Conservation (phyloP, 2,113 vertebrate genomes). For the Penelope pileata region DNA sequence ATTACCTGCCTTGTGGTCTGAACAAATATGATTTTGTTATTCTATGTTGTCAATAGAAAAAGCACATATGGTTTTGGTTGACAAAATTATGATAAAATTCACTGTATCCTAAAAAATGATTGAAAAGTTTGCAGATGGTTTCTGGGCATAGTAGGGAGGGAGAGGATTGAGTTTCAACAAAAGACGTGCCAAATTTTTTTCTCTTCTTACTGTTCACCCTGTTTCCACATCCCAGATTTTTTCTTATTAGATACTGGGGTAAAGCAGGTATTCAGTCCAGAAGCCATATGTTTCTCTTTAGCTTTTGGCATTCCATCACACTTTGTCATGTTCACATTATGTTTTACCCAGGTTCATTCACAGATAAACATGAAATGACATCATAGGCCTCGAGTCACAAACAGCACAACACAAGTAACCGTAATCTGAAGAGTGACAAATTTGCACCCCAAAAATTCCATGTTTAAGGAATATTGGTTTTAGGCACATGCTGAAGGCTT, state of each 20-base stretch:
- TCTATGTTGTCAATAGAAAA: slow-evolving; percentile 76
- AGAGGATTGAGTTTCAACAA: slow-evolving; percentile 77
- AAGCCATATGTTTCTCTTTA: slow-evolving; percentile 78
- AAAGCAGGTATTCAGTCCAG: slow-evolving; percentile 51
- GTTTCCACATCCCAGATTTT: slow-evolving; percentile 63
- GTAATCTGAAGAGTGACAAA: not conserved
- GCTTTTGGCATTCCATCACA: slow-evolving; percentile 65
- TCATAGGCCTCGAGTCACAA: slow-evolving; percentile 65
- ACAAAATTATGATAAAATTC: slow-evolving; percentile 84
- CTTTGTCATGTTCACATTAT: slow-evolving; percentile 56
- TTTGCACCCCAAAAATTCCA: not conserved
- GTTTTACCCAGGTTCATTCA: slow-evolving; percentile 29
- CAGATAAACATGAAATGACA: slow-evolving; percentile 52
- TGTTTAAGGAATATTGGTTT: not conserved
- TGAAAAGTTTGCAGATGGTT: slow-evolving; percentile 82
- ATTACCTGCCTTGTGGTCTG: slow-evolving; percentile 79
- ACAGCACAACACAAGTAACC: slow-evolving; percentile 15
- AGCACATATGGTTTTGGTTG: slow-evolving; percentile 82
- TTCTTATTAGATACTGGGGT: slow-evolving; percentile 71
- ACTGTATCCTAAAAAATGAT: slow-evolving; percentile 81
- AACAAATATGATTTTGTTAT: slow-evolving; percentile 82
- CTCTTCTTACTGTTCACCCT: slow-evolving; percentile 68
- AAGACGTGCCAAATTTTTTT: slow-evolving; percentile 75
- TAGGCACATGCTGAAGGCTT: not conserved
- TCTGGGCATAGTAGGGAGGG: slow-evolving; percentile 51